These are phyloP conservation scores for Drosophila trichaetosa DNA, from an alignment of 2,888 invertebrate species.

Conservation along the genomic window DNA sequence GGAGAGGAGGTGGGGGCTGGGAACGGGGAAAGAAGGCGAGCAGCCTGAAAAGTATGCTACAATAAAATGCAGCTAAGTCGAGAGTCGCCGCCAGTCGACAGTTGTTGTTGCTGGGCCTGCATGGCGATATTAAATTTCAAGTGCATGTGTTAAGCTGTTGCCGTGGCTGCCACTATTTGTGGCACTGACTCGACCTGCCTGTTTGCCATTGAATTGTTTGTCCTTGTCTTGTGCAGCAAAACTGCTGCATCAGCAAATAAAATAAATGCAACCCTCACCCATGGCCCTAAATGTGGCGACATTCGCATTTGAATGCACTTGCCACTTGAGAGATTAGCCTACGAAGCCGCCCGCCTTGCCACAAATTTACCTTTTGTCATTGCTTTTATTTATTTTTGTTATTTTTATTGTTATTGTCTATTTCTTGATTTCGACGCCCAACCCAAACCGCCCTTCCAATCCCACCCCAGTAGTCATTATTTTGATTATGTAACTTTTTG, in stretches of 20 bases:
- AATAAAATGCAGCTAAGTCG: conserved; percentile 79
- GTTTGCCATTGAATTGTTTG: conserved; percentile 70
- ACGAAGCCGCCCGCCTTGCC: conserved; percentile 12
- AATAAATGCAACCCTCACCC: not conserved
- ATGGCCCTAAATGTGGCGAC: conserved; percentile 54
- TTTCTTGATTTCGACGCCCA: conserved; percentile 57
- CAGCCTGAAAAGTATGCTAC: conserved; percentile 72
- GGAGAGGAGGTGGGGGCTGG: too few relatives aligned
- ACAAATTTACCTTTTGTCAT: conserved; percentile 75
- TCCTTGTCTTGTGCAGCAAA: conserved; percentile 58
- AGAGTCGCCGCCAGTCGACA: conserved; percentile 29
- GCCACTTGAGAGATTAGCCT: conserved; percentile 84
- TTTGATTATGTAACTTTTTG: conserved; percentile 76
- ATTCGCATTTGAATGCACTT: conserved; percentile 82
- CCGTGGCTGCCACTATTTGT: conserved; percentile 55
- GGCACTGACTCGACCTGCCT: conserved; percentile 31
- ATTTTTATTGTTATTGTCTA: conserved; percentile 61
- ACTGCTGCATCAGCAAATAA: conserved; percentile 65
- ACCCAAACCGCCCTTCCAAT: not conserved
- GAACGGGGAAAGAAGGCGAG: not conserved
- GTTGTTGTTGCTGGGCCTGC: conserved; percentile 34
- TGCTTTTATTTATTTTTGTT: conserved; percentile 64
- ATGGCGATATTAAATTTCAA: conserved; percentile 77
- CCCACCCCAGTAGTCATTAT: conserved; percentile 69
- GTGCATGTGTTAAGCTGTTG: conserved; percentile 77